Conservation (phyloP, 2,113 vertebrate genomes). For the Oplegnathus fasciatus region DNA sequence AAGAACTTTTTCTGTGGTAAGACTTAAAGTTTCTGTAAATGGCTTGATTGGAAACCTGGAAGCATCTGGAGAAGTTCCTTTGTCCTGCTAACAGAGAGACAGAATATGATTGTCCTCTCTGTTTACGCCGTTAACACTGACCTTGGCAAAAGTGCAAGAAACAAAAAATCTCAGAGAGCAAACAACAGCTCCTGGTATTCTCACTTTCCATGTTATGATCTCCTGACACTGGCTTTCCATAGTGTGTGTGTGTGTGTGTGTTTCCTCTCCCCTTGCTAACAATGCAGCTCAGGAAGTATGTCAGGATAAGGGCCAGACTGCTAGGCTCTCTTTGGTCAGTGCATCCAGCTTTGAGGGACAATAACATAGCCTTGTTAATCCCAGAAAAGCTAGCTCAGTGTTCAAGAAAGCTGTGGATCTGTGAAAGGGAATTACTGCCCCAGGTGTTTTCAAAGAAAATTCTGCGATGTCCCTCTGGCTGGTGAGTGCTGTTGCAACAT, state of each 20-base stretch:
- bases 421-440: slow-evolving; percentile 62
- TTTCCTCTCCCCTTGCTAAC: slow-evolving; percentile 77
- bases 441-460: slow-evolving; percentile 69
- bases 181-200: slow-evolving; percentile 55
- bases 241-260: slow-evolving; percentile 40
- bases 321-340: slow-evolving; percentile 59
- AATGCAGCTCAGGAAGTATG: slow-evolving; percentile 81
- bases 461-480: slow-evolving; percentile 78
- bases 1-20: background rate
- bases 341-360: slow-evolving; percentile 56
- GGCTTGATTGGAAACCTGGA: background rate
- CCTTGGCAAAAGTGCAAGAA: slow-evolving; percentile 32
- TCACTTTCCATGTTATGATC: slow-evolving; percentile 75
- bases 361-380: slow-evolving; percentile 47
- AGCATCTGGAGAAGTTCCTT: slow-evolving; percentile 16
- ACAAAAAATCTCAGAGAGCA: slow-evolving; percentile 1
- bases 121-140: slow-evolving; percentile 38
- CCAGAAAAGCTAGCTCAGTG: slow-evolving; percentile 40
- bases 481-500: slow-evolving; percentile 74
- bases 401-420: slow-evolving; percentile 56
- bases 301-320: slow-evolving; percentile 80
- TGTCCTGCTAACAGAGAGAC: slow-evolving; percentile 22
- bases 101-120: slow-evolving; percentile 2
- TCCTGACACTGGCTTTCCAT: slow-evolving; percentile 72
- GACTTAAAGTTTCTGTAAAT: background rate